These are phyloP conservation scores for Mayetiola destructor DNA, from an alignment of 2,888 invertebrate species.

Conservation along the genomic window DNA sequence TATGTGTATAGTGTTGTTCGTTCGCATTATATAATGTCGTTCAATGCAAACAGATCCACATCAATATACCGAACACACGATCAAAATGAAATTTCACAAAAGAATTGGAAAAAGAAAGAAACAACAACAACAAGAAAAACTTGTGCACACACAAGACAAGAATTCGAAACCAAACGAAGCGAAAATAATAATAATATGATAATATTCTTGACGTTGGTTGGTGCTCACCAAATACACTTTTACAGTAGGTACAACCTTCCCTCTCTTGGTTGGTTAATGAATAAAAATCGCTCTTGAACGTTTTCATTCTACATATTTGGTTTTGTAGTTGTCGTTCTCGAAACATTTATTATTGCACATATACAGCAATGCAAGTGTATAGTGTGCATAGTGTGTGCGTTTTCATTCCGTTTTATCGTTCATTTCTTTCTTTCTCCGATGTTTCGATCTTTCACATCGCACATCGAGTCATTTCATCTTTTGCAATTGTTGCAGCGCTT, in stretches of 20 bases:
- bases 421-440: background rate
- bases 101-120: background rate
- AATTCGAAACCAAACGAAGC: background rate
- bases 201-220: constrained; percentile 10
- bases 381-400: no score
- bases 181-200: constrained; percentile 10
- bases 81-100: background rate
- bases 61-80: background rate
- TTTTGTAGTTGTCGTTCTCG: background rate
- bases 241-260: constrained; percentile 11
- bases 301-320: background rate
- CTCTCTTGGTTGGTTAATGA: constrained; percentile 7
- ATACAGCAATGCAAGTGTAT: no score
- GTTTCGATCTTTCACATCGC: background rate
- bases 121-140: background rate
- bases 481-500: no score
- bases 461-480: background rate
- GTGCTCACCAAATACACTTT: background rate
- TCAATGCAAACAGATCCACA: background rate
- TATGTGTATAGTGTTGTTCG: no score
- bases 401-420: background rate
- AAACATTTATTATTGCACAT: background rate
- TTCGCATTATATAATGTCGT: background rate
- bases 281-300: background rate
- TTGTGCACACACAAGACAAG: background rate